Base-by-base conservation (phyloP, 1,140 invertebrate species). In the Drosophila persimilis region DNA sequence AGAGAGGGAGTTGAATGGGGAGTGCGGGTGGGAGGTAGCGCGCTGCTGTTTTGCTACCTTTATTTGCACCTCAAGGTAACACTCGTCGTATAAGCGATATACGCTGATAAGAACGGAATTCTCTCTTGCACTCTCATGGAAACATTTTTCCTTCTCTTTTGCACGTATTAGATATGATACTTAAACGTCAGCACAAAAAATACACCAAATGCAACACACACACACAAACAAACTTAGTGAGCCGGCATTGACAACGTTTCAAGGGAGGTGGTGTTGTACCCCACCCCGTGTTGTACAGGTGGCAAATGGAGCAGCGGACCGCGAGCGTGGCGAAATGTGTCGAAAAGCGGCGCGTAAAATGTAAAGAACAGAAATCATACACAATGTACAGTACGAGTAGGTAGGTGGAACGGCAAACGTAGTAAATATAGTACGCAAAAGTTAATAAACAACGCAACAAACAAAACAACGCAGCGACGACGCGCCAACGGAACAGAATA, bases 371-470 rank as follows among this genome's bases (percentile, higher is more conserved):
- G 62, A 74, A 73, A 70, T 62, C 8, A 35, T 73, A 65, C 58
- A 73, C 69, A 66, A 73, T 58, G 39, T 57, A 62, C 54, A 66
- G 20, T 56, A 51, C 29, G 41, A 51, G 44, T 48, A 20, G 50
- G 47, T 60, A 46, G 39, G 43, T 22, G 41, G 39, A 62, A 51
- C 53, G 58, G 73, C 60, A 77, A 71, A 64, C 63, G 81, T 77
- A 81, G 81, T 86, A 81, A 81, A 86, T 72, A 81, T 73, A 76
- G 35, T 39, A 39, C 35, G 13, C 13, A 76, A 75, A 81, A 86
- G 80, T 85, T 85, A 86, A 80, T 86, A 39, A 85, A 85, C 81
- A 85, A 86, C 77, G 77, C 81, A 85, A 85, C 79, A 65, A 81
- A 80, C 69, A 73, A 77, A 80, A 79, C 62, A 75, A 77, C 63